Base-by-base conservation (phyloP, 2,888 invertebrate species). In the Aplocera efformata region DNA sequence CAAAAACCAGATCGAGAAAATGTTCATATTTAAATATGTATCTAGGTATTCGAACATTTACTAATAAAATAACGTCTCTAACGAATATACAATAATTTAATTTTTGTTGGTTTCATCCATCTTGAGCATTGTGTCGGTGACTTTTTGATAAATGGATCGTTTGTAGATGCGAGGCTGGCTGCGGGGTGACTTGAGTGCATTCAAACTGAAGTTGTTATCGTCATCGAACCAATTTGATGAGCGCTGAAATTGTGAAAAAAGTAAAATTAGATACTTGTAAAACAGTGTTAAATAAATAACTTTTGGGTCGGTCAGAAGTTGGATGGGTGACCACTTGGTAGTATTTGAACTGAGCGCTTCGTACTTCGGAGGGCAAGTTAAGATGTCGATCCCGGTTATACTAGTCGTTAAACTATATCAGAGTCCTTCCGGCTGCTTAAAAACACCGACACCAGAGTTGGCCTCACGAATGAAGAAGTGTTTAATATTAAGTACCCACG, bases 161-260 rank as follows among this genome's bases (percentile, higher is more conserved):
- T 88, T 88, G 68, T 84, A 86, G 47, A 88, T 86, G 17, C 88
- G 67, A 0, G 84, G 80, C 45, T 88, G 86, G 0, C 68, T 70
- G 24, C 71, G 72, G 24, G 71, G 66, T 1, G 69, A 53, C 0
- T 68, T 67, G 41, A 71, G 73, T 0, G 78, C 74, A 48, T 76
- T 75, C 11, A 67, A 10, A 0, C 75, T 75, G 50, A 79, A 76
- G 1, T 65, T 33, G 1, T 63, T 40, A 39, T 77, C 79, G 10
- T 82, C 82, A 50, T 85, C 84, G 57, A 79, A 85, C 85, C 83
- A 86, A 42, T 61, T 77, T 1, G 73, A 69, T 3, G 72, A 74
- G 0, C 79, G 84, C 86, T 88, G 77, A 1, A 71, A 78, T 9
- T 10, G 4, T 9, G 28, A 8, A 6, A 38, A 39, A 30, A 1